Percentiles rank a stretch among this genome's conserved stretches.
These are phyloP conservation scores for Caenorhabditis becei DNA, from an alignment of 2,888 invertebrate species.

Conservation along the genomic window DNA sequence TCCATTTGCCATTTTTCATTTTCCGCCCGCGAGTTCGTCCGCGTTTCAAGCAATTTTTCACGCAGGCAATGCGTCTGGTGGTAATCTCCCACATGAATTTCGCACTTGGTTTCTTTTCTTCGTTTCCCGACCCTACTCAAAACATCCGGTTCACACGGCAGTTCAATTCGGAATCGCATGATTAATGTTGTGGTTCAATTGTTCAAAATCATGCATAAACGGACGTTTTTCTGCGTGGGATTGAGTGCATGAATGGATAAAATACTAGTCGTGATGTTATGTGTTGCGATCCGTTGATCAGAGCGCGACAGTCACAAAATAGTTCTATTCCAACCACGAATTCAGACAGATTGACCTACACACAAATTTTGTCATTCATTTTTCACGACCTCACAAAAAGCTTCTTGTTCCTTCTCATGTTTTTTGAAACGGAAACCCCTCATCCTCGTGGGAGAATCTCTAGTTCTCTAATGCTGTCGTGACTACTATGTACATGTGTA, in stretches of 20 bases:
- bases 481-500: slow-evolving; percentile 32
- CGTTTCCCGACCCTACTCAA: slow-evolving; percentile 10
- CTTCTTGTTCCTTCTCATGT: background rate
- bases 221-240: slow-evolving; percentile 22
- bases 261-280: slow-evolving; percentile 37
- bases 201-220: slow-evolving; percentile 53
- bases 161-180: slow-evolving; percentile 13
- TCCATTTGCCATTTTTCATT: slow-evolving; percentile 22
- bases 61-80: slow-evolving; percentile 38
- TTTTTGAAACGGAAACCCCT: background rate
- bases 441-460: slow-evolving; percentile 1
- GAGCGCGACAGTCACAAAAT: slow-evolving; percentile 33
- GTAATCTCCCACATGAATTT: slow-evolving; percentile 51
- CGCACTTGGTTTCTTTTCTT: slow-evolving; percentile 3
- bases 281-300: background rate
- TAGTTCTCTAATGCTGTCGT: background rate
- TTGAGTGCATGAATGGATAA: slow-evolving; percentile 30
- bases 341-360: background rate
- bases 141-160: slow-evolving; percentile 9
- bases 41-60: slow-evolving; percentile 38
- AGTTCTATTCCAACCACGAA: background rate
- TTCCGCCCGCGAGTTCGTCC: slow-evolving; percentile 1
- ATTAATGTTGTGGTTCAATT: slow-evolving; percentile 46
- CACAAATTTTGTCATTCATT: background rate
- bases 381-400: background rate